Evolutionary conservation across 2,888 invertebrate species (phyloP).

Genomic region (Amphipyra berbera): DNA sequence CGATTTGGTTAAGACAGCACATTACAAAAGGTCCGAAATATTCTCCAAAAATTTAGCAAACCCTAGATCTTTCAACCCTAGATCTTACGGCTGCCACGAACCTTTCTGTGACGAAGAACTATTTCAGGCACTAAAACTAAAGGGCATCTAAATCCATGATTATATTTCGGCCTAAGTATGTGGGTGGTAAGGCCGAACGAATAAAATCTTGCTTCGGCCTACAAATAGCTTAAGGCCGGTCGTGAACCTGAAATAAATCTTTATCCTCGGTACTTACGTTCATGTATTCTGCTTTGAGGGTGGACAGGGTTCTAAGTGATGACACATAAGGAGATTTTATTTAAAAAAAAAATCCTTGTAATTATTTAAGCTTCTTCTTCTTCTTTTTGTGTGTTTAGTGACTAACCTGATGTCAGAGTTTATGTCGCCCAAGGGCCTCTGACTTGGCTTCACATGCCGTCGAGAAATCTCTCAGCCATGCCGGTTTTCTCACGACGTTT

Average conservation of each 20-base stretch:
- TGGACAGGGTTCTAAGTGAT: too few relatives aligned
- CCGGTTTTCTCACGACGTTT: too few relatives aligned
- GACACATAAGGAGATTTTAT: too few relatives aligned
- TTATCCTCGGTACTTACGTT: constrained; percentile 25
- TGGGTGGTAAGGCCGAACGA: constrained; percentile 35
- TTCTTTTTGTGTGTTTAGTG: too few relatives aligned
- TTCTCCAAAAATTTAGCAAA: not conserved
- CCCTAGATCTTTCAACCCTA: not conserved
- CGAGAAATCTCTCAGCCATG: too few relatives aligned
- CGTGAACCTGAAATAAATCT: constrained; percentile 44
- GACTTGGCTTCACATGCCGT: too few relatives aligned
- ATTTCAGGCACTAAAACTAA: constrained; percentile 30
- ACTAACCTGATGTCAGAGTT: too few relatives aligned
- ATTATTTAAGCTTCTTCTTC: too few relatives aligned
- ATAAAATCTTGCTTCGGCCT: constrained; percentile 37
- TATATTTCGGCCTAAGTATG: constrained; percentile 38
- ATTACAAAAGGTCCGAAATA: not conserved
- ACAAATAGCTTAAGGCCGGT: constrained; percentile 33
- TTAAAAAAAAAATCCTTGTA: too few relatives aligned
- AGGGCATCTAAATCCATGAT: constrained; percentile 45
- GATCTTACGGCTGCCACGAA: not conserved
- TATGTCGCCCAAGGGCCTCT: too few relatives aligned
- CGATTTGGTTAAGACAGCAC: too few relatives aligned
- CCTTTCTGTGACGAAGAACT: constrained; percentile 26
- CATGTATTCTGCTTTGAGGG: constrained; percentile 4